Base-by-base conservation (phyloP, 30 jellyfish, hydroid and myxozoan species). In the Hydractinia symbiolongicarpus region DNA sequence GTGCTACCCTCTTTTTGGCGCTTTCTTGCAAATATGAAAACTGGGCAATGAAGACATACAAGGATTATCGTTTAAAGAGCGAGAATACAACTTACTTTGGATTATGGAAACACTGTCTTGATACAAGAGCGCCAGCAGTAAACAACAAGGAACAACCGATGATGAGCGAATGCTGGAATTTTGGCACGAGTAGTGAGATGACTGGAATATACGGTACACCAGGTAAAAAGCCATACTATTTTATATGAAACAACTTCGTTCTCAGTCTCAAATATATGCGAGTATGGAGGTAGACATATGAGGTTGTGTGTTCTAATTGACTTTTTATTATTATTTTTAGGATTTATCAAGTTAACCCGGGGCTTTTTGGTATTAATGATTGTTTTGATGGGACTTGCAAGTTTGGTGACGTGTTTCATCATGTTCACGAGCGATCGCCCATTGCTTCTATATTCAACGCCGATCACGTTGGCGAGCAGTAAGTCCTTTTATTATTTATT, bases 331-430 rank as follows among this genome's bases (percentile, higher is more conserved):
- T 30, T 30, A 0, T 30, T 50, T 50, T 7, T 50, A 71, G 80
- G 51, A n/a, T 71, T 71, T 60, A 71, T 71, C 13, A 71, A 50
- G 66, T 20, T 71, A 55, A 71, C 80, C 15, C 80, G 80, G 15
- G 80, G 56, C n/a, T 50, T 71, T 9, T 6, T 71, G 8, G 61
- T 71, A 40, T 15, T 50, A 71, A 71, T 71, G 80, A 71, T 15
- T 6, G 80, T 71, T 50, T 20, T 71, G 40, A 20, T 71, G 80
- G 80, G 80, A 15, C 17, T 71, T 20, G 54, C 80, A 71, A n/a
- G 60, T 9, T 5, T 71, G 17, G 44, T 71, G 17, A 71, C 61
- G 1, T 55, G n/a, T 20, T 7, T 50, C 1, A 58, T 71, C 67
- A 71, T 71, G 80, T 71, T 20, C 3, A 5, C 61, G 66, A 71